These are phyloP conservation scores for Sinocyclocheilus grahami DNA, from an alignment of 2,113 vertebrate species.

Conservation along the genomic window DNA sequence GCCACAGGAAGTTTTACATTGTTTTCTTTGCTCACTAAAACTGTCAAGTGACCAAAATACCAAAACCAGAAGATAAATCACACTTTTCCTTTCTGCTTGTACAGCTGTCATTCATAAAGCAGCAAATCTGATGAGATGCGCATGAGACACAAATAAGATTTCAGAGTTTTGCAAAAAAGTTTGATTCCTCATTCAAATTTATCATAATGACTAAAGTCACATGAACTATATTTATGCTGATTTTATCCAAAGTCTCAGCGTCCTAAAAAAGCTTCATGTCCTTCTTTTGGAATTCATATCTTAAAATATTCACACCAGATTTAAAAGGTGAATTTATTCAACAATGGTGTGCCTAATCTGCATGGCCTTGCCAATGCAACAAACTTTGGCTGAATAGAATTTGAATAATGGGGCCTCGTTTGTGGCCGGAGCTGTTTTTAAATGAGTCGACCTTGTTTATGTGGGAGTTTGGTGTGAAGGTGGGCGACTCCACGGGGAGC, in stretches of 20 bases:
- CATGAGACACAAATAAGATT: neutral
- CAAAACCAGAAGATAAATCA: no score
- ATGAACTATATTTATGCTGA: no score
- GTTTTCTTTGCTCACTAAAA: no score
- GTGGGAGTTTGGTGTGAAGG: constrained; percentile 31
- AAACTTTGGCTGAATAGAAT: constrained; percentile 52
- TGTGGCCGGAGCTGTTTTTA: constrained; percentile 42
- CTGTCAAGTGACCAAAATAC: no score
- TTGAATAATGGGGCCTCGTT: constrained; percentile 50
- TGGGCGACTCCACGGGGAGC: constrained; percentile 36
- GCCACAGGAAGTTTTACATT: neutral
- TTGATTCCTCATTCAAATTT: neutral
- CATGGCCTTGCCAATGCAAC: constrained; percentile 48
- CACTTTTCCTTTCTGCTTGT: neutral
- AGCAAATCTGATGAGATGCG: neutral
- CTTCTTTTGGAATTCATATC: constrained; percentile 5
- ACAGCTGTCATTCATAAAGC: constrained; percentile 51
- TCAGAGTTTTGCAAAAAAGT: neutral
- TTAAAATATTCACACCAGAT: constrained; percentile 46
- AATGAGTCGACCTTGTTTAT: constrained; percentile 36
- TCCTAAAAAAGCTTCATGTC: neutral
- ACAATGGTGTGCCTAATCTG: constrained; percentile 48
- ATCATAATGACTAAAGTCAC: neutral
- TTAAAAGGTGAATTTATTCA: constrained; percentile 51
- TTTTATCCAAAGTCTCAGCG: neutral